Conservation (phyloP, 2,113 vertebrate species). For the Haemorhous mexicanus region DNA sequence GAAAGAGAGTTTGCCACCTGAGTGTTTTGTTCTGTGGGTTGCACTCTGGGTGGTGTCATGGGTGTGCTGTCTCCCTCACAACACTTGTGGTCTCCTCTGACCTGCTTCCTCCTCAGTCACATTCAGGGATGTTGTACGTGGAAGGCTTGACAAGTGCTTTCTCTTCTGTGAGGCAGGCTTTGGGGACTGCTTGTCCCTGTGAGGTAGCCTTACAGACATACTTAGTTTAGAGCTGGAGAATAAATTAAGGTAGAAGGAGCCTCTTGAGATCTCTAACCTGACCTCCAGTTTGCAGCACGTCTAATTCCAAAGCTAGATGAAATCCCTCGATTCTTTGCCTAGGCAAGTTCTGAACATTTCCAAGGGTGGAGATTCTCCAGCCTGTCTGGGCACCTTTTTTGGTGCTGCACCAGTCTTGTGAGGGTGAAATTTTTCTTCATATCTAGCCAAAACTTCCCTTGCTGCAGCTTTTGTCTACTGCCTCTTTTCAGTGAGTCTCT, state of each 20-base stretch:
- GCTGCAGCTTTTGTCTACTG: background rate
- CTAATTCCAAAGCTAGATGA: background rate
- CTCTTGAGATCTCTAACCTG: background rate
- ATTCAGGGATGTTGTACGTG: rapidly evolving
- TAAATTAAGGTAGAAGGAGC: background rate
- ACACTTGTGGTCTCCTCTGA: background rate
- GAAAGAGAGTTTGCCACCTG: background rate
- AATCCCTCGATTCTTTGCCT: background rate
- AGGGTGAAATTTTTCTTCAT: background rate
- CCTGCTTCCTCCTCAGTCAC: background rate
- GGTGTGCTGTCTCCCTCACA: background rate
- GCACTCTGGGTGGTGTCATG: background rate
- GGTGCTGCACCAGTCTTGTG: background rate
- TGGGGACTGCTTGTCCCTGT: background rate
- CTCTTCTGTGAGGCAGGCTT: background rate
- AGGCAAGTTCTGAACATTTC: background rate
- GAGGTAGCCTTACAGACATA: background rate
- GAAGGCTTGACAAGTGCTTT: background rate
- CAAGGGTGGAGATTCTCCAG: background rate
- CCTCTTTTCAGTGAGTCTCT: background rate
- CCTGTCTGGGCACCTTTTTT: background rate
- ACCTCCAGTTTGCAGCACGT: background rate
- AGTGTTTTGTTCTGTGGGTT: background rate
- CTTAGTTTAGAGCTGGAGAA: background rate
- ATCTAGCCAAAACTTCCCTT: background rate